These are phyloP conservation scores for Temnothorax nylanderi DNA, from an alignment of 1,140 invertebrate genomes.

Conservation along the genomic window DNA sequence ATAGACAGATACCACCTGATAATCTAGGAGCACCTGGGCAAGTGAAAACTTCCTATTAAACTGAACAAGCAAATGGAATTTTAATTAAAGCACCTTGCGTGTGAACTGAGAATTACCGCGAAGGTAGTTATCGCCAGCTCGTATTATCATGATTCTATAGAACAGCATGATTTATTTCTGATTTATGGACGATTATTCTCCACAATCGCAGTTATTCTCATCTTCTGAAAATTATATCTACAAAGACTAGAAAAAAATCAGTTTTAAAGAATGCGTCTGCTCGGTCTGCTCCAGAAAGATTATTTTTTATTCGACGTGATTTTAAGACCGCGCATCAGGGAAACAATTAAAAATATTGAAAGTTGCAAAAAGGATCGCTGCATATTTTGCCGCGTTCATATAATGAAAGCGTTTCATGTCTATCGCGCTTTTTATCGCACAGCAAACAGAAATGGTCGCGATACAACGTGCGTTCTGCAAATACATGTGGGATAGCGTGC, in stretches of 20 bases:
- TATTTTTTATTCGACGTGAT: not conserved
- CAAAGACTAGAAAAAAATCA: not conserved
- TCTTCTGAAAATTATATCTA: constrained; percentile 10
- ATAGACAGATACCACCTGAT: not conserved
- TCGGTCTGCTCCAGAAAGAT: not conserved
- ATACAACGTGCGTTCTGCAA: not conserved
- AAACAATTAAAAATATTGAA: not conserved
- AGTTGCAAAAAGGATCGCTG: not conserved
- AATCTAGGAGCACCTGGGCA: constrained; percentile 9
- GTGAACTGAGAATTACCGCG: constrained; percentile 47
- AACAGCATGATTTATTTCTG: constrained; percentile 39
- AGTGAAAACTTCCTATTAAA: constrained; percentile 31
- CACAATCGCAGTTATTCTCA: not conserved
- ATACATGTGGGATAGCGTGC: not conserved
- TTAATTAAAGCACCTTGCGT: constrained; percentile 53
- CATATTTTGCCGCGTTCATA: not conserved
- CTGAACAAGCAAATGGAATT: constrained; percentile 48
- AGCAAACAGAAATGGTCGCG: constrained; percentile 21
- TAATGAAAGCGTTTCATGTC: not conserved
- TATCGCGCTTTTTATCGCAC: constrained; percentile 10
- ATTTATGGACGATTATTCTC: constrained; percentile 37
- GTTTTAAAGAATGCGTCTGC: not conserved
- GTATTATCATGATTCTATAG: constrained; percentile 54
- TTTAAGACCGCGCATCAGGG: not conserved
- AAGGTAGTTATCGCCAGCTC: constrained; percentile 26